Evolutionary conservation across 2,113 vertebrate genomes (phyloP).

Genomic region (Rutilus rutilus): DNA sequence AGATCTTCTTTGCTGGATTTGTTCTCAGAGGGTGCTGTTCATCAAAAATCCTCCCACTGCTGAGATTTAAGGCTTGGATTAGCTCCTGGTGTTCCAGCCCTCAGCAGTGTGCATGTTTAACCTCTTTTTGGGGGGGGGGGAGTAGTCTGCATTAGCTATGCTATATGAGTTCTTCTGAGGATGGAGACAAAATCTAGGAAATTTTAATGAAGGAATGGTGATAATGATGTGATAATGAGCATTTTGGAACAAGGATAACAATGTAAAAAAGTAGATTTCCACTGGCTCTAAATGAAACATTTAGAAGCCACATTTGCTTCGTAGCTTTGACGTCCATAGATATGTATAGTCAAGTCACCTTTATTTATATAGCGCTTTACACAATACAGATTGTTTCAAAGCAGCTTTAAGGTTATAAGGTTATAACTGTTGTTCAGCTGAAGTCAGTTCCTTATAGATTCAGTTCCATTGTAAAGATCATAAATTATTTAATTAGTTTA

Average conservation of each 20-base stretch:
- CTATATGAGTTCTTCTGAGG: neutral
- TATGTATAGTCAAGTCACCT: neutral
- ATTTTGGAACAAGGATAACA: neutral
- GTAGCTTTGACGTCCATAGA: neutral
- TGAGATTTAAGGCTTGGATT: constrained; percentile 56
- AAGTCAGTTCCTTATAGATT: too few relatives aligned
- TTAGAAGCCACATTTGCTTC: neutral
- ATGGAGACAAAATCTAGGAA: neutral
- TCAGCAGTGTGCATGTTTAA: constrained; percentile 59
- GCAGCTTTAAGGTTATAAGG: too few relatives aligned
- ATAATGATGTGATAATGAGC: neutral
- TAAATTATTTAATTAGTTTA: too few relatives aligned
- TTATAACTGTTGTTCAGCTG: too few relatives aligned
- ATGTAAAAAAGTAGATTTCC: neutral
- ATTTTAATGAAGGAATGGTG: neutral
- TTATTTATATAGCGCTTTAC: too few relatives aligned
- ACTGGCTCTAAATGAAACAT: neutral
- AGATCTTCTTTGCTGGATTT: neutral
- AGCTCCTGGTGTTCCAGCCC: constrained; percentile 48
- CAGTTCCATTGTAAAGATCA: too few relatives aligned
- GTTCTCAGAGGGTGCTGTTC: constrained; percentile 50
- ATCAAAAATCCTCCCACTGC: constrained; percentile 65
- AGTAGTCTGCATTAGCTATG: neutral
- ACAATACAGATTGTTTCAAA: too few relatives aligned
- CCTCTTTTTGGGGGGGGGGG: neutral